A percentile compares a stretch with the other conserved stretches of the same genome.
These are phyloP conservation scores for Drosophila ezoana DNA, from an alignment of 2,888 invertebrate genomes.

Conservation along the genomic window DNA sequence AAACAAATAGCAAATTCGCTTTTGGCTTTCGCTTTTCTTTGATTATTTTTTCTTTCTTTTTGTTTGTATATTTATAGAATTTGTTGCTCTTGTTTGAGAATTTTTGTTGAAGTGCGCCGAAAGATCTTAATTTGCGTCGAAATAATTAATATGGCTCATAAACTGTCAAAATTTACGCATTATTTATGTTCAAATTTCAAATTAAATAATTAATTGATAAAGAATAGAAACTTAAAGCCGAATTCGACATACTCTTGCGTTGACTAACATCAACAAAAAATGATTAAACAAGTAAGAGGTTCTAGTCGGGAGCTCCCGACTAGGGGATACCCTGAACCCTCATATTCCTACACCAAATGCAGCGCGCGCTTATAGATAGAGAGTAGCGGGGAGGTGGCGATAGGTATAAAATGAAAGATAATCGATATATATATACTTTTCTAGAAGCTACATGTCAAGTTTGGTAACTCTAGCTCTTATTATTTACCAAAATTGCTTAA, in stretches of 20 bases:
- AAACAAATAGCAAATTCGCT: constrained; percentile 34
- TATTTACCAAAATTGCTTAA: too few relatives aligned
- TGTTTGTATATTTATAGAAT: constrained; percentile 43
- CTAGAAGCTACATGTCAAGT: too few relatives aligned
- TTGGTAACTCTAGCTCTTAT: too few relatives aligned
- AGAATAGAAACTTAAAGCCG: not conserved
- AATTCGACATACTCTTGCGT: not conserved
- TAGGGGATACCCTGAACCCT: too few relatives aligned
- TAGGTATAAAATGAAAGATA: too few relatives aligned
- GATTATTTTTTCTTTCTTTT: constrained; percentile 3
- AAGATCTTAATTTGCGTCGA: constrained; percentile 7
- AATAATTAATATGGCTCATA: constrained; percentile 7
- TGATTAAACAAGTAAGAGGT: too few relatives aligned
- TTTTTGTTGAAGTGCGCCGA: constrained; percentile 19
- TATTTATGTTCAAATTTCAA: not conserved
- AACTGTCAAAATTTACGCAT: constrained; percentile 1
- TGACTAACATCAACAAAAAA: not conserved
- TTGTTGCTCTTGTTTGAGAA: constrained; percentile 18
- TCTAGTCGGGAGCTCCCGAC: too few relatives aligned
- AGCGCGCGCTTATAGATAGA: too few relatives aligned
- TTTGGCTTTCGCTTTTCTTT: constrained; percentile 55
- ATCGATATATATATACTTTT: too few relatives aligned
- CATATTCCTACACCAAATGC: too few relatives aligned
- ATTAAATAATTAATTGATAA: not conserved
- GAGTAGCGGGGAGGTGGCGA: too few relatives aligned